phyloP scores from a whole-genome alignment of 92 coral and sea anemone species.

The Meandrina meandrites region DNA sequence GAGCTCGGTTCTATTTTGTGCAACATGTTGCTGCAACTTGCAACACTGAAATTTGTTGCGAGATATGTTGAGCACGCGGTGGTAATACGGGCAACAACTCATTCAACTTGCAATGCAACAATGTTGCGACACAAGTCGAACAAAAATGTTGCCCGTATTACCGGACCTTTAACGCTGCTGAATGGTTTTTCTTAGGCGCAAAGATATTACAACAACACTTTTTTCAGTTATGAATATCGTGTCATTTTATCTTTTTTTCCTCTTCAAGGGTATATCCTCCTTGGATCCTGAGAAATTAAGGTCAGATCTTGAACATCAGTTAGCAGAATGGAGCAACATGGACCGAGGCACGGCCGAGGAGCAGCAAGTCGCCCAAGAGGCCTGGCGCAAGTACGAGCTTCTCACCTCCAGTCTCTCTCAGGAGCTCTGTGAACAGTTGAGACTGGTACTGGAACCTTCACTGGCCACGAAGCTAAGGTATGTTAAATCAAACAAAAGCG shows the following conservation, averaged over 20 bases:
- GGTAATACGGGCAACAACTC: no score
- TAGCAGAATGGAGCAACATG: conserved; percentile 78
- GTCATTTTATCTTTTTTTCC: background rate
- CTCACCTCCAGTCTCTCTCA: conserved; percentile 91
- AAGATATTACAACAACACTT: no score
- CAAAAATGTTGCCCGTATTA: no score
- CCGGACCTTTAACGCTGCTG: no score
- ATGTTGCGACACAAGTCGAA: no score
- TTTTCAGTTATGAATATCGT: no score
- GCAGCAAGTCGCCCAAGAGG: conserved; percentile 77
- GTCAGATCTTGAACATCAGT: conserved; percentile 83
- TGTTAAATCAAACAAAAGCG: conserved; percentile 11
- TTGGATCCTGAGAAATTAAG: conserved; percentile 88
- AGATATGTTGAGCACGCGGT: no score
- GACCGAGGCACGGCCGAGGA: conserved; percentile 71
- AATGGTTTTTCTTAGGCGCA: no score
- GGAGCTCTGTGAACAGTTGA: conserved; percentile 95
- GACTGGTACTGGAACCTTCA: conserved; percentile 96
- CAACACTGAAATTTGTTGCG: no score
- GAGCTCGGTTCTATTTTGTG: no score
- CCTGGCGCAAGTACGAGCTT: conserved; percentile 94
- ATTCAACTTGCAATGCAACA: no score
- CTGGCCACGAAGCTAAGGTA: conserved; percentile 93
- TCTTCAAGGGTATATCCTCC: conserved; percentile 36
- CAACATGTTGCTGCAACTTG: no score